These are phyloP conservation scores for Acanthisitta chloris DNA, from an alignment of 2,113 vertebrate species.

Conservation along the genomic window DNA sequence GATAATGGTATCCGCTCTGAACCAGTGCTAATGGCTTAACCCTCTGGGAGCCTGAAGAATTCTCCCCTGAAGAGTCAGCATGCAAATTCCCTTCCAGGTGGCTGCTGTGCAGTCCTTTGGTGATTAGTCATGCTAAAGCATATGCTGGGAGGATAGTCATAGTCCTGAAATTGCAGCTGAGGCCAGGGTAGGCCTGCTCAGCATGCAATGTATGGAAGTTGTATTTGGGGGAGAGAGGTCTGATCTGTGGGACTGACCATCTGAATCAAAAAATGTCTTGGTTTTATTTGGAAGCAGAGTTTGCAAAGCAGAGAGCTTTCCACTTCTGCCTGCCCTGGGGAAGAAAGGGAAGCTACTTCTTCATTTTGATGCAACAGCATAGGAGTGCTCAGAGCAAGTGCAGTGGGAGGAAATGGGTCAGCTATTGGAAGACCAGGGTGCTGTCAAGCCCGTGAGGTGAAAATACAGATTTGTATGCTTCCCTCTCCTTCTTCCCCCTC, in stretches of 20 bases:
- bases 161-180: slow-evolving; percentile 29
- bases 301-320: neutral
- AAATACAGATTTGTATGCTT: neutral
- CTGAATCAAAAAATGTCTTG: neutral
- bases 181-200: neutral
- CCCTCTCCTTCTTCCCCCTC: neutral
- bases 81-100: slow-evolving; percentile 67
- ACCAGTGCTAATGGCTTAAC: slow-evolving; percentile 61
- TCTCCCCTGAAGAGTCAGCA: slow-evolving; percentile 64
- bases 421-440: neutral
- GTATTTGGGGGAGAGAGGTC: neutral
- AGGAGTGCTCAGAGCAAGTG: neutral
- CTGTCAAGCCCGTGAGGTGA: neutral
- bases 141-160: slow-evolving; percentile 8
- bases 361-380: neutral
- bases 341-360: neutral
- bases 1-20: slow-evolving; percentile 52
- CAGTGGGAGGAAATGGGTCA: rapidly evolving
- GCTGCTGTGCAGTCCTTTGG: slow-evolving; percentile 64
- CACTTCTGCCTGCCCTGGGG: neutral
- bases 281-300: neutral
- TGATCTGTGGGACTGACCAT: neutral
- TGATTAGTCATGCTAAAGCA: slow-evolving; percentile 67
- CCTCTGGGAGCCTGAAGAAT: slow-evolving; percentile 64
- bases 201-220: rapidly evolving